Evolutionary conservation across 2,113 vertebrate genomes (phyloP), one percentile per base, ranked within the genome.

Genomic region (Triplophysa rosa): DNA sequence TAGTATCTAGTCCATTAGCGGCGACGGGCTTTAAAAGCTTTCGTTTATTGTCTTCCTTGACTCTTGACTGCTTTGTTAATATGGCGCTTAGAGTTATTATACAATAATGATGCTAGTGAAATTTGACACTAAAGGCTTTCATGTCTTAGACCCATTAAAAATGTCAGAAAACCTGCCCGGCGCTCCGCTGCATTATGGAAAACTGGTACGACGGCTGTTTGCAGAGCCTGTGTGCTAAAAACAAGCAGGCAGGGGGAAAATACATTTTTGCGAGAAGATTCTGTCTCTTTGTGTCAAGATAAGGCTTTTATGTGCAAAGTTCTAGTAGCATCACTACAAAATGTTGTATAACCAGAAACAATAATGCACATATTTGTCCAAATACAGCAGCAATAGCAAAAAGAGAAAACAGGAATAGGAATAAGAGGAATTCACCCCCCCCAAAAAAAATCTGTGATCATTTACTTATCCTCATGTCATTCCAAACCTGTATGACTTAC

Each of bases 31-130:
- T 29, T 67, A 85, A 87, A 79, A 59, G 80, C 80, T 85, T 26
- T 75, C 68, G 52, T 74, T 75, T 65, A 79, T 81, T 82, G 81
- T 80, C 86, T 69, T 63, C 81, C 75, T 81, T 86, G 75, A 67
- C 68, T 49, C 47, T 62, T 62, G 71, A 86, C 86, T 86, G 81
- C 85, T 83, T 88, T 82, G 56, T 56, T 61, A 83, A 85, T 58
- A 12, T 12, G n/a, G 64, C 79, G n/a, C 89, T 86, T 78, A 83
- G 85, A 90, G 89, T 90, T 90, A 87, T 85, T 87, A 84, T 59
- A 21, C 72, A 82, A 80, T 89, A 87, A 90, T 86, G 72, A 86
- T 56, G 87, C 56, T 65, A 74, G 86, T 85, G 62, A 66, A 88
- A 80, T 79, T 75, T 80, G 81, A 84, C 76, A 75, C 75, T 26